phyloP scores from a whole-genome alignment of 2,113 vertebrate species.

The Poeciliopsis occidentalis region DNA sequence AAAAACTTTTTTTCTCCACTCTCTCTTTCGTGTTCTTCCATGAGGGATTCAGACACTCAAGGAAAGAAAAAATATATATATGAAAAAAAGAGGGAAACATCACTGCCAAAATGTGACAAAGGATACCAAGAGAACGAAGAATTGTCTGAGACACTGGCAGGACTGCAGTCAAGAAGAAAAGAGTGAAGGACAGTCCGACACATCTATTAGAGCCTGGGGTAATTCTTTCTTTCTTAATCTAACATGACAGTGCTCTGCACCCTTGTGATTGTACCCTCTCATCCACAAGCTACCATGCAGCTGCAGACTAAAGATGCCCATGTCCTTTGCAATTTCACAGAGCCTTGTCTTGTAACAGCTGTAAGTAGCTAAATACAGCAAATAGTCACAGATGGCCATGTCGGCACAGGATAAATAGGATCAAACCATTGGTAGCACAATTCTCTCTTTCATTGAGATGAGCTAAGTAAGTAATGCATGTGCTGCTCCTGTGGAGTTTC shows the following conservation, averaged over 20 bases:
- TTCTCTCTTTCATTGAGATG: neutral
- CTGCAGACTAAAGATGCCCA: constrained; percentile 62
- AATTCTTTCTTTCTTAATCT: constrained; percentile 65
- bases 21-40: neutral
- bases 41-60: constrained; percentile 12
- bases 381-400: constrained; percentile 32
- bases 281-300: constrained; percentile 63
- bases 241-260: constrained; percentile 64
- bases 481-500: neutral
- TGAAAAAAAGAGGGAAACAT: neutral
- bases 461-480: neutral
- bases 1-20: constrained; percentile 3
- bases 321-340: constrained; percentile 59
- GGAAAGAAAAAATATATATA: neutral
- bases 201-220: constrained; percentile 56
- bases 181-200: constrained; percentile 44
- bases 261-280: constrained; percentile 49
- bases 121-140: constrained; percentile 38
- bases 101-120: constrained; percentile 14
- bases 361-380: constrained; percentile 34
- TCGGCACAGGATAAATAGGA: neutral
- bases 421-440: neutral
- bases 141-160: constrained; percentile 24
- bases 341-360: constrained; percentile 30
- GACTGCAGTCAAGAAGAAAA: constrained; percentile 21